phyloP scores from a whole-genome alignment of 1,140 invertebrate genomes.

The Cheumatopsyche charites region DNA sequence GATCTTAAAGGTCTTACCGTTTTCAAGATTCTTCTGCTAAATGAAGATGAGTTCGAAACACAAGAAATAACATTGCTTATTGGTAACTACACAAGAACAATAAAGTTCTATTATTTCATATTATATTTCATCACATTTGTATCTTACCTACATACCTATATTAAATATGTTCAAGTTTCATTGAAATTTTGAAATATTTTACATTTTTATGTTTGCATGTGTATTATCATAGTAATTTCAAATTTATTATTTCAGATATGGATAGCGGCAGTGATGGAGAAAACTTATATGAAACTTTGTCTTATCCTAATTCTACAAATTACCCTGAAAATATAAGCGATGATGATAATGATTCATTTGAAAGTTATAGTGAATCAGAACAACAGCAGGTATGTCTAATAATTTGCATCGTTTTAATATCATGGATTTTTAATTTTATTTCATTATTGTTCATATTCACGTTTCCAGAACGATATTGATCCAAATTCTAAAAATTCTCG shows the following conservation, averaged over 20 bases:
- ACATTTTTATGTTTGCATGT: no score
- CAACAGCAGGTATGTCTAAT: slow-evolving; percentile 6
- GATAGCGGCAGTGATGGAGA: slow-evolving; percentile 63
- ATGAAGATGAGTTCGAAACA: slow-evolving; percentile 53
- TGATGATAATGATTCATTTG: slow-evolving; percentile 69
- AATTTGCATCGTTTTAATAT: no score
- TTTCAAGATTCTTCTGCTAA: slow-evolving; percentile 53
- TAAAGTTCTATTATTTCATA: background rate
- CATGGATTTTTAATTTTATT: no score
- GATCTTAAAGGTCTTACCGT: slow-evolving; percentile 51
- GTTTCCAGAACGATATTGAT: slow-evolving; percentile 15
- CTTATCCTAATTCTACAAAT: slow-evolving; percentile 44
- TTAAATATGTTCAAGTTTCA: background rate
- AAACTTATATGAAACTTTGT: slow-evolving; percentile 66
- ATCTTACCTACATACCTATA: background rate
- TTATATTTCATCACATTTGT: background rate
- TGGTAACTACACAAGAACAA: slow-evolving; percentile 51
- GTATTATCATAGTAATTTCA: no score
- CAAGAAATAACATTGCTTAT: slow-evolving; percentile 59
- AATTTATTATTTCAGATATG: slow-evolving; percentile 51
- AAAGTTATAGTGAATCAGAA: slow-evolving; percentile 66
- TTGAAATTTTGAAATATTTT: no score
- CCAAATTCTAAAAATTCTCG: slow-evolving; percentile 62
- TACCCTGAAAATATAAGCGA: slow-evolving; percentile 42
- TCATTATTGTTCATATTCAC: background rate